phyloP scores from a whole-genome alignment of 2,797 vertebrate genomes.

The Lemur catta region DNA sequence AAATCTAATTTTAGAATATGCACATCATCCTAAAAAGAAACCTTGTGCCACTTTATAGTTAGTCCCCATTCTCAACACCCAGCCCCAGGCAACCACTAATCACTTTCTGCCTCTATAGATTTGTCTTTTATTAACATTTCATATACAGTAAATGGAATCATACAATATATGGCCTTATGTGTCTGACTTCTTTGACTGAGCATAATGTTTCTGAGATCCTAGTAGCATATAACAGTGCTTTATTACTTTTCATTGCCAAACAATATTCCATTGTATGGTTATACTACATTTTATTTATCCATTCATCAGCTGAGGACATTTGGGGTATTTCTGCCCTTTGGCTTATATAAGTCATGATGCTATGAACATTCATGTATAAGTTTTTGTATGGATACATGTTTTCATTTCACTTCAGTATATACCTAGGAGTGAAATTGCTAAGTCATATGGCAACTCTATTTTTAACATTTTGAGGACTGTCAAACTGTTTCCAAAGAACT shows the following conservation, averaged over 20 bases:
- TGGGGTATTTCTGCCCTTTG: background rate
- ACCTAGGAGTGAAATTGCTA: background rate
- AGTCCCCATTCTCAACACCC: background rate
- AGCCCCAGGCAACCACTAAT: background rate
- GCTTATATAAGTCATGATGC: background rate
- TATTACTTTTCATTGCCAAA: background rate
- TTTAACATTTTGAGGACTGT: conserved; percentile 16
- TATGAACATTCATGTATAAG: background rate
- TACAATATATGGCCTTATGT: background rate
- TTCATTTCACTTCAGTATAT: conserved; percentile 26
- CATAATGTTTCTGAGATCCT: background rate
- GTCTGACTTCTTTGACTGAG: background rate
- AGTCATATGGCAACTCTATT: background rate
- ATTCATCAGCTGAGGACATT: background rate
- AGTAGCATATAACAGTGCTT: background rate
- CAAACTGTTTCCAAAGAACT: background rate
- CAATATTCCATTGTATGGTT: background rate
- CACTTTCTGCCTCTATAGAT: background rate
- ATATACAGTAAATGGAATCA: background rate
- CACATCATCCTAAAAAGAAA: conserved; percentile 4
- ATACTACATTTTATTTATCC: background rate
- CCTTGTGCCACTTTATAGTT: background rate
- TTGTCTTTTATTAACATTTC: background rate
- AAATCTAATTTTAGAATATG: conserved; percentile 38
- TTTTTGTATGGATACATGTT: background rate